Conservation (phyloP, 2,797 vertebrate genomes). For the Pampus argenteus region DNA sequence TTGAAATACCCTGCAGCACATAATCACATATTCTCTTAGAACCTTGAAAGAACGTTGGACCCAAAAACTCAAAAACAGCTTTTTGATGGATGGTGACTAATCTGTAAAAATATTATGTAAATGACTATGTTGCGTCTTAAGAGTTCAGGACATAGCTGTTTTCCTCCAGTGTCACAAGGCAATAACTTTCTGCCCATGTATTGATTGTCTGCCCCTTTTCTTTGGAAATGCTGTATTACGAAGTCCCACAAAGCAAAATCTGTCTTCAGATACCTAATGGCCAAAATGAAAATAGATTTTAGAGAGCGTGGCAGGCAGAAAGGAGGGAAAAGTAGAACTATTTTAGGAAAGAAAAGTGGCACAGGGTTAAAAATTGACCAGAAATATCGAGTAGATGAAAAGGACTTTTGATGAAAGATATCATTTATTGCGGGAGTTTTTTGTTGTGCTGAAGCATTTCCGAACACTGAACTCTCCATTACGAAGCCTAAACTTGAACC, state of each 20-base stretch:
- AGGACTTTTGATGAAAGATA: neutral
- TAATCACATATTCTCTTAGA: slow-evolving; percentile 1
- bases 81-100: neutral
- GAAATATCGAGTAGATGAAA: slow-evolving; percentile 47
- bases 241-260: slow-evolving; percentile 51
- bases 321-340: slow-evolving; percentile 41
- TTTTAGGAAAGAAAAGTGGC: slow-evolving; percentile 63
- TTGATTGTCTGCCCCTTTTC: slow-evolving; percentile 56
- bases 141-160: slow-evolving; percentile 34
- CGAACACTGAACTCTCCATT: neutral
- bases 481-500: neutral
- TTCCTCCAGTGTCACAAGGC: slow-evolving; percentile 36
- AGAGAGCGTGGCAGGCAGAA: slow-evolving; percentile 40
- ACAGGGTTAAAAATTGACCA: slow-evolving; percentile 54
- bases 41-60: slow-evolving; percentile 1
- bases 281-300: slow-evolving; percentile 69
- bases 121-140: slow-evolving; percentile 8
- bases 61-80: neutral
- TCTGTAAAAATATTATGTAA: slow-evolving; percentile 12
- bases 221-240: slow-evolving; percentile 51
- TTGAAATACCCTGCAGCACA: neutral
- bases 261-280: slow-evolving; percentile 69
- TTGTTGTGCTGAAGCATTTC: neutral
- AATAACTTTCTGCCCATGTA: slow-evolving; percentile 50
- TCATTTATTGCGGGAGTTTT: neutral